Percentiles rank a stretch among this genome's conserved stretches.
Evolutionary conservation across 92 coral and sea anemone species (phyloP).

Genomic region (Umimayanthus chanpuru): DNA sequence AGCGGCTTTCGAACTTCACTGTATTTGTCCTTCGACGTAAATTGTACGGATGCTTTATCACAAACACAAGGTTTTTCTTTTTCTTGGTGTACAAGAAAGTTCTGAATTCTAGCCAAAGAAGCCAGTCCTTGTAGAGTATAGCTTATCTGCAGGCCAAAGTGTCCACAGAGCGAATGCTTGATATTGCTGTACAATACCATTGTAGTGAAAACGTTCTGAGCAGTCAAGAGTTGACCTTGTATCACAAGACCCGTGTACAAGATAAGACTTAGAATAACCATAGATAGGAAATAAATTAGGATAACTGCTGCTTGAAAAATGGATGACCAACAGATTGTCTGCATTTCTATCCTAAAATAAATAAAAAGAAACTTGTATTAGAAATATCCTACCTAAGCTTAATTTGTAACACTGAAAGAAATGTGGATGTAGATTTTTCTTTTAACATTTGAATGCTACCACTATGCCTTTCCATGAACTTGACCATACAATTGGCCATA

Average conservation of each 20-base stretch:
- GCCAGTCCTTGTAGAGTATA: conserved; percentile 39
- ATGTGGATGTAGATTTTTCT: background rate
- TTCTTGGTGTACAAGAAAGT: conserved; percentile 27
- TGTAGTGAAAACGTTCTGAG: conserved; percentile 37
- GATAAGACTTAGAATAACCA: conserved; percentile 31
- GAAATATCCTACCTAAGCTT: background rate
- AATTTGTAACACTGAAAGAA: background rate
- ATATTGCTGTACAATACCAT: conserved; percentile 44
- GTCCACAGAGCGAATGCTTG: conserved; percentile 42
- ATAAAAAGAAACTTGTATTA: background rate
- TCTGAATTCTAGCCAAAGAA: conserved; percentile 24
- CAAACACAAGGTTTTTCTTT: conserved; percentile 4
- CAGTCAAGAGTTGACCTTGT: conserved; percentile 31
- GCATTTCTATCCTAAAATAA: conserved; percentile 22
- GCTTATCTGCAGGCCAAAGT: conserved; percentile 28
- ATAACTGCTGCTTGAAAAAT: conserved; percentile 33
- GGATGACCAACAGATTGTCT: conserved; percentile 24
- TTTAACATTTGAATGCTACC: no score
- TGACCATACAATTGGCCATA: no score
- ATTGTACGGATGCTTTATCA: background rate
- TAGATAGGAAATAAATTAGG: conserved; percentile 31
- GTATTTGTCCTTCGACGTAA: background rate
- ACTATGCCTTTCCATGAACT: no score
- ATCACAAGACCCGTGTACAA: conserved; percentile 35
- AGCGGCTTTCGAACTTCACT: conserved; percentile 18